A percentile compares a stretch with the other conserved stretches of the same genome.
Evolutionary conservation across 1,140 invertebrate genomes (phyloP).

Genomic region (Drosophila ogumai): DNA sequence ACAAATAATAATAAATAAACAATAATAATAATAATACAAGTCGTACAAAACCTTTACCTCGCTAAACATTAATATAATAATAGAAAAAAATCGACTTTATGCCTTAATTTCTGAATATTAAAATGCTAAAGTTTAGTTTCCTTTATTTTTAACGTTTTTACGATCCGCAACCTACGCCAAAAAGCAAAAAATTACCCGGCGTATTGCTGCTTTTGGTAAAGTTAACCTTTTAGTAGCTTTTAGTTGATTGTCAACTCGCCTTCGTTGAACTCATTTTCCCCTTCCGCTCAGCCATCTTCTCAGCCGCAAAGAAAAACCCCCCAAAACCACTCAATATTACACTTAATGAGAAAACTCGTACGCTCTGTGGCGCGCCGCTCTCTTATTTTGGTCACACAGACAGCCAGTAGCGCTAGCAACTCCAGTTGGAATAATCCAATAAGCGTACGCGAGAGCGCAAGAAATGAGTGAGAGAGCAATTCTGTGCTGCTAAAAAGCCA

Average conservation of each 20-base stretch:
- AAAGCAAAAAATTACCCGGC: background rate
- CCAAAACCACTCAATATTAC: slow-evolving; percentile 18
- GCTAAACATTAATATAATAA: too few relatives aligned
- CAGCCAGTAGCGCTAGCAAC: slow-evolving; percentile 19
- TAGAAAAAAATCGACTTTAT: too few relatives aligned
- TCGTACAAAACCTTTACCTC: too few relatives aligned
- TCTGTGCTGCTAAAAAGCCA: background rate
- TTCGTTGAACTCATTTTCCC: slow-evolving; percentile 18
- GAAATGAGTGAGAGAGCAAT: background rate
- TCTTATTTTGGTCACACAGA: background rate
- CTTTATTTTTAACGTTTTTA: background rate
- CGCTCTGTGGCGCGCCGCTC: background rate
- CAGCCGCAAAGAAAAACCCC: background rate
- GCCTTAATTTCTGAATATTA: background rate
- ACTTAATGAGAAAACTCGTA: background rate
- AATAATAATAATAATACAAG: too few relatives aligned
- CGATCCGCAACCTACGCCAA: slow-evolving; percentile 49
- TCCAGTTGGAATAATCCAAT: slow-evolving; percentile 64
- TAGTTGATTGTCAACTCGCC: slow-evolving; percentile 52
- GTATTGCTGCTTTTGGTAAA: slow-evolving; percentile 28
- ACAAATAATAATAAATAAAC: too few relatives aligned
- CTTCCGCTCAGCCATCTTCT: background rate
- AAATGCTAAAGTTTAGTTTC: slow-evolving; percentile 16
- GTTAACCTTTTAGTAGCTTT: slow-evolving; percentile 34
- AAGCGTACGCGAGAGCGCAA: slow-evolving; percentile 19